Evolutionary conservation across 1,140 invertebrate species (phyloP), one percentile per base, ranked within the genome.

Genomic region (Helicoverpa zea): DNA sequence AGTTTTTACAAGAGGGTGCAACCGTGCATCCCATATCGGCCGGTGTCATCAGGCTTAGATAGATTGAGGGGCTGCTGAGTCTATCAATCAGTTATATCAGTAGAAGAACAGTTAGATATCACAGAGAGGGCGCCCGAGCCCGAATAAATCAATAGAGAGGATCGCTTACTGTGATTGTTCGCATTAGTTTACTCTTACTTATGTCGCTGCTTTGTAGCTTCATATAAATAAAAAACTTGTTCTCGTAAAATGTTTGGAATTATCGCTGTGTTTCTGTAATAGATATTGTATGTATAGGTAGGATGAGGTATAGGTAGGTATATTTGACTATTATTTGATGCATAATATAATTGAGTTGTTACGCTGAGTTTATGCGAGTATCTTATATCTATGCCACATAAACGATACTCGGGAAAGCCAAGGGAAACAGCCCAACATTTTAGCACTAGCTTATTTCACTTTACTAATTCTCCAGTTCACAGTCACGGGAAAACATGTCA

Each of bases 401-500:
- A 2, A 30, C 4, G 30, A 2, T 30, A 4, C 30, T 30, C 2
- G 2, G 3, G 3, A 35, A 35, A 5, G 35, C 3, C 35, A 3
- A 3, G 7, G 35, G 35, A 7, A 35, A 35, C 7, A 35, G 35
- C 0, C 35, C 58, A 64, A 56, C 75, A 68, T 85, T 87, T 87
- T 81, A 85, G 81, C 61, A 29, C 58, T 81, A 83, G 78, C 82
- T 86, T 88, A 89, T 90, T 88, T 89, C 84, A 88, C 85, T 90
- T 87, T 89, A 81, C 85, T 81, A 85, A 90, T 90, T 87, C 88
- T 82, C 85, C 87, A 87, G 87, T 89, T 88, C 86, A 86, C 80
- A 86, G 86, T 85, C 84, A 84, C 87, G 85, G 88, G 85, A 88
- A 89, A 90, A 92, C 89, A 89, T 89, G 88, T 92, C 90, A 91